Conservation (phyloP, 2,113 vertebrate genomes). For the Arenaria interpres region DNA sequence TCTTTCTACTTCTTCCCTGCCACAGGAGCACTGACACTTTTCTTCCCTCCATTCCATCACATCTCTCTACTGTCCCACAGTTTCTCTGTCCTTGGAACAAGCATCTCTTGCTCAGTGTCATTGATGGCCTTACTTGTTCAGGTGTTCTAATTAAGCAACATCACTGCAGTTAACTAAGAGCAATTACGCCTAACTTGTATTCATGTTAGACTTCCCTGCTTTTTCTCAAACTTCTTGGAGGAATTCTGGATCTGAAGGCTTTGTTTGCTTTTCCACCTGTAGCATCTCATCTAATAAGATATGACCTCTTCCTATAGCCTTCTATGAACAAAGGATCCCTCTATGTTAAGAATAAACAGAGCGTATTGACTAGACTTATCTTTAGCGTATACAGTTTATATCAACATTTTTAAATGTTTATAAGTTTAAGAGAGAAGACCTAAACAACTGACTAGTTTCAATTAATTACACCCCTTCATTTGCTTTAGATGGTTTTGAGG, state of each 20-base stretch:
- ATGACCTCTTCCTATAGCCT: neutral
- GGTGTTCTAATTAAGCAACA: neutral
- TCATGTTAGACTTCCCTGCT: neutral
- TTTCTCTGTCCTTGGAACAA: neutral
- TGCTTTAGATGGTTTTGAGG: neutral
- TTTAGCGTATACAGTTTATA: neutral
- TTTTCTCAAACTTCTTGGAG: neutral
- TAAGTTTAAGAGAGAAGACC: neutral
- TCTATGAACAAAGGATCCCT: neutral
- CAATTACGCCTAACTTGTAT: neutral
- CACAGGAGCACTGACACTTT: neutral
- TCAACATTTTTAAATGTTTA: neutral
- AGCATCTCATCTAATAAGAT: neutral
- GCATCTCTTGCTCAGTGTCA: neutral
- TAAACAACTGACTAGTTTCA: slow-evolving; percentile 5
- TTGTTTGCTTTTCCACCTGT: neutral
- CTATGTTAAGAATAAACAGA: neutral
- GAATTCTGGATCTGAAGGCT: neutral
- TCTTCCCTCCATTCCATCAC: accelerated
- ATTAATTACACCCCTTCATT: neutral
- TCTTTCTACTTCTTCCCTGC: neutral
- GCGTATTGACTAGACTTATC: neutral
- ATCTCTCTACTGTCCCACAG: neutral
- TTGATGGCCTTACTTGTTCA: neutral
- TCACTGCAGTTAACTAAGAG: neutral